phyloP scores from a whole-genome alignment of 1,140 invertebrate species.

The Berghia stephanieae region DNA sequence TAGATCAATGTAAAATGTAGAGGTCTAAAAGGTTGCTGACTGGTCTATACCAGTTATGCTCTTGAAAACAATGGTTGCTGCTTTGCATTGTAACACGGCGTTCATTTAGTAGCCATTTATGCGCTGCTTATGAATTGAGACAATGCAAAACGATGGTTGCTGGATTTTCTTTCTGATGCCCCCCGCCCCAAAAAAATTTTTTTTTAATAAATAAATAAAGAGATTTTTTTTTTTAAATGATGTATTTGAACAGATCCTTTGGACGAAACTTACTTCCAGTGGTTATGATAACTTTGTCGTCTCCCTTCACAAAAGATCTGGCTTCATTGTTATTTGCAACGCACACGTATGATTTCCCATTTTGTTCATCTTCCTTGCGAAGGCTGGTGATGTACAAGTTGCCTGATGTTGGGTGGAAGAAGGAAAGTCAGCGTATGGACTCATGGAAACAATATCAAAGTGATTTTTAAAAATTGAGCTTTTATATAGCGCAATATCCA shows the following conservation, averaged over 20 bases:
- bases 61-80: too few relatives aligned
- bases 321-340: slow-evolving; percentile 36
- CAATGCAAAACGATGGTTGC: not conserved
- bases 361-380: slow-evolving; percentile 41
- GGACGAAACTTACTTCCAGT: slow-evolving; percentile 29
- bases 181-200: not conserved
- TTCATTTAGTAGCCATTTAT: not conserved
- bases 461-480: not conserved
- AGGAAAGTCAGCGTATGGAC: too few relatives aligned
- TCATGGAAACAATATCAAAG: not conserved
- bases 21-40: too few relatives aligned
- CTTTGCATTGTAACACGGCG: not conserved
- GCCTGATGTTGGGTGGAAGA: too few relatives aligned
- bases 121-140: not conserved
- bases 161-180: not conserved
- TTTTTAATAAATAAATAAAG: not conserved
- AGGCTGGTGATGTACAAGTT: slow-evolving; percentile 52
- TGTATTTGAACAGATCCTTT: not conserved
- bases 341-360: slow-evolving; percentile 47
- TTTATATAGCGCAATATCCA: not conserved
- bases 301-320: slow-evolving; percentile 38
- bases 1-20: too few relatives aligned
- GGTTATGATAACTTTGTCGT: slow-evolving; percentile 38
- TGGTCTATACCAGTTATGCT: too few relatives aligned
- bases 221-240: not conserved